phyloP scores from a whole-genome alignment of 2,888 invertebrate species.

The Timandra comae region DNA sequence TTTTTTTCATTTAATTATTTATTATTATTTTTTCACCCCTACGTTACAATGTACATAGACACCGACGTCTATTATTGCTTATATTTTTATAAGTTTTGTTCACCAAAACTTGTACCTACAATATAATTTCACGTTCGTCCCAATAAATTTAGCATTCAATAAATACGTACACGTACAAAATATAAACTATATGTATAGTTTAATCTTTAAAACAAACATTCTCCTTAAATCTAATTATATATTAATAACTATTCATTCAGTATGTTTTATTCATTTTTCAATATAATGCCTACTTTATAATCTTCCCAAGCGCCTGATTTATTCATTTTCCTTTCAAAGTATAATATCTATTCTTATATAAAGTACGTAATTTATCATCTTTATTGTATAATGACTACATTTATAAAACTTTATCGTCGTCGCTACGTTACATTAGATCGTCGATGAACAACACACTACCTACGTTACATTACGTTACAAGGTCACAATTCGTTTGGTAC shows the following conservation, averaged over 20 bases:
- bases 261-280: conserved; percentile 72
- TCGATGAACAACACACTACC: conserved; percentile 16
- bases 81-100: conserved; percentile 68
- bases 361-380: conserved; percentile 45
- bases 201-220: conserved; percentile 77
- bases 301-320: conserved; percentile 74
- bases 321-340: conserved; percentile 47
- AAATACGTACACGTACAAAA: conserved; percentile 78
- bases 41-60: conserved; percentile 74
- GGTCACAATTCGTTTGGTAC: conserved; percentile 44
- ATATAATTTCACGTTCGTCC: conserved; percentile 74
- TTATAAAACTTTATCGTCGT: conserved; percentile 58
- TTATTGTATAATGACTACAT: conserved; percentile 55
- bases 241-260: conserved; percentile 75
- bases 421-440: conserved; percentile 41
- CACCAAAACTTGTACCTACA: conserved; percentile 73
- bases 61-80: conserved; percentile 72
- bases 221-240: conserved; percentile 68
- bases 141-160: conserved; percentile 77
- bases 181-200: conserved; percentile 78
- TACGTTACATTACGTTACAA: conserved; percentile 37
- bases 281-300: conserved; percentile 75
- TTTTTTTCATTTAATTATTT: too few species aligned
- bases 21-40: conserved; percentile 54
- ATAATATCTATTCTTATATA: conserved; percentile 59